Base-by-base conservation (phyloP, 23 tunicate species). In the Ascidia mentula region DNA sequence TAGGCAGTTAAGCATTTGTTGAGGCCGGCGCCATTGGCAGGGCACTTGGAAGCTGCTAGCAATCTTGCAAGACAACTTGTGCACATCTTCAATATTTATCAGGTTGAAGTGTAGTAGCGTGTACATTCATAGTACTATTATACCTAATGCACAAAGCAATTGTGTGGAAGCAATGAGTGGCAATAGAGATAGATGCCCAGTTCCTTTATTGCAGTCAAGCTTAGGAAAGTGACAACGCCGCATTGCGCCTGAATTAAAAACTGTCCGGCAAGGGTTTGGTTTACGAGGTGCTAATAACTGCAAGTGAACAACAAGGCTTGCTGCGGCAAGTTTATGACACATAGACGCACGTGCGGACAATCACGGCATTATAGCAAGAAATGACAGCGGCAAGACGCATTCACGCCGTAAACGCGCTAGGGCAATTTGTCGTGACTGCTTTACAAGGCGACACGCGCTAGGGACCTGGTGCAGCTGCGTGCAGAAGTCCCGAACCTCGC, bases 361-460 rank as follows among this genome's bases (percentile, higher is more conserved):
- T 53, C 24, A 53, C n/a, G n/a, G n/a, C n/a, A n/a, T n/a, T n/a
- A n/a, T n/a, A n/a, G n/a, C n/a, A 42, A 53, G 65, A 53, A 9
- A 28, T 53, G 65, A 9, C 7, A 53, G 24, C 65, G 28, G 65
- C 22, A 53, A 53, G 65, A 20, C 13, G 24, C 24, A 53, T 5
- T 26, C 13, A 53, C 12, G 65, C 65, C 13, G 65, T 53, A 53
- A 53, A 53, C 65, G 1, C 1, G 65, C 2, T 5, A 6, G 65
- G 65, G 65, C 65, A 53, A 53, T 53, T 53, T 5, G 65, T 6
- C 22, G 65, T 53, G 65, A 53, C 65, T 53, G 65, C 65, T 53
- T 53, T 53, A 53, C 65, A 53, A 53, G n/a, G 7, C 65, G 13
- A 53, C 22, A 53, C 65, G 13, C 65, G 65, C 65, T 26, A 9